A percentile compares a stretch with the other conserved stretches of the same genome.
These are phyloP conservation scores for Coregonus sp. DNA, from an alignment of 2,797 vertebrate species.

Conservation along the genomic window DNA sequence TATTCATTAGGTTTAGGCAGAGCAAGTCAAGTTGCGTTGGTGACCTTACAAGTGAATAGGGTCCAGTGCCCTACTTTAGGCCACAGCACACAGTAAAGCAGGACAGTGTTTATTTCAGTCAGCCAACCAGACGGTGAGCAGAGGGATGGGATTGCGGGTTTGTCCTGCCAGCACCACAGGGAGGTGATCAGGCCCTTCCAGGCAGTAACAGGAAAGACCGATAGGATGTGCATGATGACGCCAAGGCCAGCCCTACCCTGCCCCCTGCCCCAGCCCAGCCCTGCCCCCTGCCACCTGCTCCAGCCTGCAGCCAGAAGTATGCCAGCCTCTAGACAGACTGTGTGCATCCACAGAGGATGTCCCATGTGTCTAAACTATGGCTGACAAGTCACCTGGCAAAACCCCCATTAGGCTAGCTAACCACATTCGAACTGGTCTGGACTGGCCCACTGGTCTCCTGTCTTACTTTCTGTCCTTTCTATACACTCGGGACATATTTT, in stretches of 20 bases:
- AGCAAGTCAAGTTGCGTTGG: neutral
- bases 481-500: neutral
- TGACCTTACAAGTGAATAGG: neutral
- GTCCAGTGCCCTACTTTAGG: neutral
- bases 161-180: slow-evolving; percentile 17
- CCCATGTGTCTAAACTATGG: neutral
- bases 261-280: slow-evolving; percentile 26
- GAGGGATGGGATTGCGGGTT: neutral
- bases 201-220: neutral
- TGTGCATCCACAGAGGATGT: slow-evolving; percentile 1
- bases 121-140: neutral
- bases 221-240: neutral
- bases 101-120: neutral
- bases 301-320: slow-evolving; percentile 4
- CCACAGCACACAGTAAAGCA: neutral
- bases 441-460: slow-evolving; percentile 10
- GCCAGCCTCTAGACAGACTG: slow-evolving; percentile 17
- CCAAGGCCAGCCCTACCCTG: neutral
- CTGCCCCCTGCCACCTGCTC: neutral
- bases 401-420: neutral
- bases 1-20: neutral
- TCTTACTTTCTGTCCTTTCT: neutral
- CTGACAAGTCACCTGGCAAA: neutral
- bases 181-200: slow-evolving; percentile 36
- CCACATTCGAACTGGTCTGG: neutral